Conservation (phyloP, 2,888 invertebrate genomes). For the Zaprionus obscuricornis region DNA sequence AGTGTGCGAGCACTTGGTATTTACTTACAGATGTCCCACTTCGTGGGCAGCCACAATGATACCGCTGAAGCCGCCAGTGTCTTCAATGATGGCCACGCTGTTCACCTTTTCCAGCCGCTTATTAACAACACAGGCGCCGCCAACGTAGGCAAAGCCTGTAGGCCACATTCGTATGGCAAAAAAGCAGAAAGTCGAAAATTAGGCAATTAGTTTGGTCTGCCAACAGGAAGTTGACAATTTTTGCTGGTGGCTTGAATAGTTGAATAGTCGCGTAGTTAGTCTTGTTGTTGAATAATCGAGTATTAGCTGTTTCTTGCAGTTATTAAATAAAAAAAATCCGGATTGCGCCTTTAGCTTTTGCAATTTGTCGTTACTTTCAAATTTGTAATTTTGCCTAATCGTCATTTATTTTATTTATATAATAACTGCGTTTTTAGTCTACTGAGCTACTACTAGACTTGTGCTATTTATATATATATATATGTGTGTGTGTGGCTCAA, state of each 20-base stretch:
- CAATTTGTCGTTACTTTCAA: constrained; percentile 57
- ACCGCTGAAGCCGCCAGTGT: constrained; percentile 97
- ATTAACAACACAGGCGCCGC: constrained; percentile 97
- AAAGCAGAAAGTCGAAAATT: constrained; percentile 46
- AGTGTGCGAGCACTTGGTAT: not conserved
- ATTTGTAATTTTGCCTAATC: constrained; percentile 43
- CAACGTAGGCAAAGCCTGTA: constrained; percentile 97
- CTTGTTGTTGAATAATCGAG: constrained; percentile 3
- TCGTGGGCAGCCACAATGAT: constrained; percentile 98
- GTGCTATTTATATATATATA: too few relatives aligned
- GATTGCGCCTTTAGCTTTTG: constrained; percentile 25
- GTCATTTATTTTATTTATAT: constrained; percentile 47
- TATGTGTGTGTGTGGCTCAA: constrained; percentile 4
- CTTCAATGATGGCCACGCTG: constrained; percentile 97
- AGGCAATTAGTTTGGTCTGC: constrained; percentile 53
- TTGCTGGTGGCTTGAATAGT: constrained; percentile 18
- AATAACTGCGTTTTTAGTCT: constrained; percentile 48
- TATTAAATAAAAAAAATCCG: constrained; percentile 42
- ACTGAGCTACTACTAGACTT: too few relatives aligned
- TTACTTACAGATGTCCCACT: constrained; percentile 97
- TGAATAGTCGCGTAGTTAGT: not conserved
- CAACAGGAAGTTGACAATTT: constrained; percentile 75
- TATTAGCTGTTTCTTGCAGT: constrained; percentile 49
- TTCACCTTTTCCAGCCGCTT: constrained; percentile 97
- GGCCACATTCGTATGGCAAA: constrained; percentile 39